Evolutionary conservation across 2,113 vertebrate species (phyloP).

Genomic region (Lutjanus erythropterus): DNA sequence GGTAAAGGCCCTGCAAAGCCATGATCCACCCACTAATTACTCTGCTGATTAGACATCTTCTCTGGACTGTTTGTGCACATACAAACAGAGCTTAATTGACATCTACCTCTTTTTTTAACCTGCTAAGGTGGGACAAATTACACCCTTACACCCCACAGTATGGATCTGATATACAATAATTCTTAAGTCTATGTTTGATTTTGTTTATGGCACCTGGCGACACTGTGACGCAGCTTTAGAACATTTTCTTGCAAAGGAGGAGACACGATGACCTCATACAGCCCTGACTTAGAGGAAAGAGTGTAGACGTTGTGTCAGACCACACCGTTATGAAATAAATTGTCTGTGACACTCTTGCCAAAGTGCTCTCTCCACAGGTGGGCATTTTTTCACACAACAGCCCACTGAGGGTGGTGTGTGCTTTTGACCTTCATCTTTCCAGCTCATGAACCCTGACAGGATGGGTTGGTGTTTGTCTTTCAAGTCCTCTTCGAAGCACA

Average conservation of each 20-base stretch:
- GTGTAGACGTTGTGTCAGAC: constrained; percentile 32
- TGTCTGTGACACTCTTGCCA: constrained; percentile 48
- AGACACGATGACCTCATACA: constrained; percentile 9
- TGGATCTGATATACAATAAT: neutral
- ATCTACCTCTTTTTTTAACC: neutral
- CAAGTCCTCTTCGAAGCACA: constrained; percentile 30
- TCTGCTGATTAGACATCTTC: constrained; percentile 1
- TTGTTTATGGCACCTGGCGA: neutral
- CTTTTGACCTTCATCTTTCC: constrained; percentile 59
- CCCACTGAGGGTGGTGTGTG: constrained; percentile 19
- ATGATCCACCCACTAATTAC: neutral
- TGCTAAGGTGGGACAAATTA: constrained; percentile 7
- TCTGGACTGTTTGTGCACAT: neutral
- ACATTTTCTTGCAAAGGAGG: constrained; percentile 5
- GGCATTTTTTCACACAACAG: constrained; percentile 30
- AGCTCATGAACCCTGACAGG: constrained; percentile 53
- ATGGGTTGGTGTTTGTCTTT: constrained; percentile 47
- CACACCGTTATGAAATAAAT: constrained; percentile 47
- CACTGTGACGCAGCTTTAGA: constrained; percentile 1
- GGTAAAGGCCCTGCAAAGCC: neutral
- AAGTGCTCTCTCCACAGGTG: constrained; percentile 52
- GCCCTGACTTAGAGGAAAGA: constrained; percentile 32
- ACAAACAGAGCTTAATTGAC: constrained; percentile 9
- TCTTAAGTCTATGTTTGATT: neutral
- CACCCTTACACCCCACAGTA: too few species aligned